Percentiles rank a stretch among this genome's conserved stretches.
Conservation (phyloP, 2,888 invertebrate genomes). For the Oligia latruncula region DNA sequence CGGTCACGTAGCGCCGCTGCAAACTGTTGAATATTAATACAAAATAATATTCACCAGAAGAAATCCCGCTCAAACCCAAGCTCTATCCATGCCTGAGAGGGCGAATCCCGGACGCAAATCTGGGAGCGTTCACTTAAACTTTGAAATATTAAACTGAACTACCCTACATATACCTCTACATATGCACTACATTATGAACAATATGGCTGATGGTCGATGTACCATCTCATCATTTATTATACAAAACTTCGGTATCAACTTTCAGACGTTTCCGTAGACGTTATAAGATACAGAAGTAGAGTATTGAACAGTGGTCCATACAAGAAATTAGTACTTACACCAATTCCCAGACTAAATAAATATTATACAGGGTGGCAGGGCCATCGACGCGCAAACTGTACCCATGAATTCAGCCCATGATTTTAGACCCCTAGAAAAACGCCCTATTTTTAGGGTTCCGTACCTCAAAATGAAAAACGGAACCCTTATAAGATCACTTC, state of each 20-base stretch:
- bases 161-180: background rate
- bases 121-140: slow-evolving; percentile 31
- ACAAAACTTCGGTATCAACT: background rate
- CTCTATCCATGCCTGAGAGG: slow-evolving; percentile 71
- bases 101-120: slow-evolving; percentile 68
- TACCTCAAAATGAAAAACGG: too few relatives aligned
- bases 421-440: too few relatives aligned
- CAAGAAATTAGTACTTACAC: background rate
- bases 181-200: background rate
- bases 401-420: background rate
- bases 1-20: slow-evolving; percentile 85
- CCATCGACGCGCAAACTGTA: background rate
- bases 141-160: slow-evolving; percentile 40
- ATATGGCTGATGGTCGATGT: background rate
- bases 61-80: slow-evolving; percentile 76
- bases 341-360: background rate
- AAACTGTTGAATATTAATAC: slow-evolving; percentile 89
- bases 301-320: background rate
- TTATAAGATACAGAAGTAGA: background rate
- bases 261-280: background rate
- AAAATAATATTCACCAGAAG: slow-evolving; percentile 82
- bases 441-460: too few relatives aligned
- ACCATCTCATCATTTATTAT: background rate
- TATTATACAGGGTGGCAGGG: background rate
- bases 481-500: too few relatives aligned